Base-by-base conservation (phyloP, 2,113 vertebrate species). In the Sclerurus mexicanus region DNA sequence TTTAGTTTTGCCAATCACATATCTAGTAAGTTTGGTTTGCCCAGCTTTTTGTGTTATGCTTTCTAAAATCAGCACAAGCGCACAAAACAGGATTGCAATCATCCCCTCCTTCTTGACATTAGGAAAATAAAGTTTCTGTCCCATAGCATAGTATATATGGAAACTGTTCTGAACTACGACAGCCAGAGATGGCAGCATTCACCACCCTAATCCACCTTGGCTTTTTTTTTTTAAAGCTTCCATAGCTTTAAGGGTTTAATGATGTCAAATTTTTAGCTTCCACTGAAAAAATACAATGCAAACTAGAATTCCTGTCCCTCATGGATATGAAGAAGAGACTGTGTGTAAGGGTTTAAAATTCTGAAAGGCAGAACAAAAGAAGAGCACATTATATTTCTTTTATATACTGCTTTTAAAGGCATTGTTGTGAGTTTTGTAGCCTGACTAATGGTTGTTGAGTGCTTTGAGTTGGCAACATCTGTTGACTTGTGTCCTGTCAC, bases 121-220 rank as follows among this genome's bases (percentile, higher is more conserved):
- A 49, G 10, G 22, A 56, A 85, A 86, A 47, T 78, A 56, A 74
- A 16, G 2, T 76, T 95, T 90, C 74, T 93, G 63, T 73, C 30
- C 39, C 9, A 4, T 33, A 58, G 25, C 16, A 68, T 25, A 55
- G 23, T n/a, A 8, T n/a, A 31, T 46, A 30, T 55, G 14, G 30
- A 85, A 85, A 10, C 14, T 85, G 33, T 67, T 88, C 67, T 63
- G 59, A 88, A 94, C 69, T 55, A 42, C 3, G n/a, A 19, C n/a
- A 50, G 58, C 81, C 78, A 87, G 89, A 93, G 94, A 42, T 95
- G 93, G 87, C 91, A 96, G 90, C 81, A 85, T 85, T 96, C 67
- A 83, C 89, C 42, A 47, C 58, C 30, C 47, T 80, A 44, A 83
- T 52, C 62, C 37, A 66, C 28, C 40, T 30, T 85, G 31, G 23